Evolutionary conservation across 1,140 invertebrate genomes (phyloP), one percentile per base, ranked within the genome.

Genomic region (Reticulitermes speratus): DNA sequence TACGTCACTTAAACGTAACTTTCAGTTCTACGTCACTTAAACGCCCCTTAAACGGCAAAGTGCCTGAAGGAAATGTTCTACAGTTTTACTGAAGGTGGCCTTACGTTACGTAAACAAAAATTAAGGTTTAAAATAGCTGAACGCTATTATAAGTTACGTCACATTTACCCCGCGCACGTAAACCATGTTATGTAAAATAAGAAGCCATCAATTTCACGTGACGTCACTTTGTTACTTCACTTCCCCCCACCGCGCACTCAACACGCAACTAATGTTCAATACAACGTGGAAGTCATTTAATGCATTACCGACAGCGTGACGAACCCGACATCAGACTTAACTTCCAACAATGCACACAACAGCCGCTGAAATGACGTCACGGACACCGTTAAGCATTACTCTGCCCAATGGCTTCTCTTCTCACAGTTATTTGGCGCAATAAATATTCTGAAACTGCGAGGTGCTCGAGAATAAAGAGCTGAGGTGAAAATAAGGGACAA

Each of bases 201-300:
- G 65, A 25, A 75, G n/a, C n/a, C 65, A 75, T 75, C 65, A 75
- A 75, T 75, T 75, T 75, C 65, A 75, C 25, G n/a, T 30, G 65
- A 75, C 25, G n/a, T 30, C 65, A 75, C 25, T n/a, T 75, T 75
- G 25, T 75, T 75, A n/a, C 25, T 75, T n/a, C 59, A 65, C 59
- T 65, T 30, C 14, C 16, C 65, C 25, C 7, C n/a, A 30, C 3
- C 25, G 7, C 65, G 12, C n/a, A 75, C n/a, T 7, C 14, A 75
- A 30, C n/a, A 75, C 65, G 25, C 25, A 75, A 30, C 65, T 75
- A 30, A 75, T 75, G 16, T 75, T 30, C 30, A 75, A 75, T 75
- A 25, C 16, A 75, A 75, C 65, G 14, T 75, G 3, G 25, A 75
- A 3, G 65, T 75, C 65, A 75, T 30, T 75, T 75, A 75, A 75